These are phyloP conservation scores for Anastrepha ludens DNA, from an alignment of 1,140 invertebrate species.

Conservation along the genomic window DNA sequence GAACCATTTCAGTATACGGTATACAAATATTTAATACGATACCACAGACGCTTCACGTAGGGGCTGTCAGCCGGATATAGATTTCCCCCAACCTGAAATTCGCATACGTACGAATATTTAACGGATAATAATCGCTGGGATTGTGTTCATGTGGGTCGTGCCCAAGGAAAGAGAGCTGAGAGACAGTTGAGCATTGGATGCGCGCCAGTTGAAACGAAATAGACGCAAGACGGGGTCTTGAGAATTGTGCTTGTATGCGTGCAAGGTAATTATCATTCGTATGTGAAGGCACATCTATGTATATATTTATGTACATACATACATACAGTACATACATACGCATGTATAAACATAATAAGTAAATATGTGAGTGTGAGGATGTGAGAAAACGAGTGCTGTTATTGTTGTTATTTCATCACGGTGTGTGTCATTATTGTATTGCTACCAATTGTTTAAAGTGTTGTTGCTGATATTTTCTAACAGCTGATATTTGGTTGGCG, in stretches of 20 bases:
- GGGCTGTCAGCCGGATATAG: not conserved
- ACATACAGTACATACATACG: not conserved
- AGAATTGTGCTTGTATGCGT: slow-evolving; percentile 1
- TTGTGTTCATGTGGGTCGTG: not conserved
- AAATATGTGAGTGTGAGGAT: not conserved
- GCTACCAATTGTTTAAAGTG: not conserved
- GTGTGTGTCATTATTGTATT: not conserved
- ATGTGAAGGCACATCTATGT: not conserved
- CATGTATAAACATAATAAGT: not conserved
- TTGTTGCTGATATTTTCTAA: not conserved
- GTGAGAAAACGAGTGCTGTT: not conserved
- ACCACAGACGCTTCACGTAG: not conserved
- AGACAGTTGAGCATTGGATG: not conserved
- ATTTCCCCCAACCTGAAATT: not conserved
- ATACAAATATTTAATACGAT: too few relatives aligned
- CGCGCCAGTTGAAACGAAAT: not conserved
- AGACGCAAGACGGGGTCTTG: slow-evolving; percentile 26
- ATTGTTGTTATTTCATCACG: not conserved
- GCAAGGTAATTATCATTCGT: slow-evolving; percentile 36
- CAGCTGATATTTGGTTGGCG: not conserved
- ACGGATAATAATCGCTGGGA: not conserved
- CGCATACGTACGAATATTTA: too few relatives aligned
- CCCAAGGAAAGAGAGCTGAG: not conserved
- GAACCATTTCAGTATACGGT: too few relatives aligned
- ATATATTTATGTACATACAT: not conserved